Evolutionary conservation across 2,888 invertebrate species (phyloP).

Genomic region (Fragum fragum): DNA sequence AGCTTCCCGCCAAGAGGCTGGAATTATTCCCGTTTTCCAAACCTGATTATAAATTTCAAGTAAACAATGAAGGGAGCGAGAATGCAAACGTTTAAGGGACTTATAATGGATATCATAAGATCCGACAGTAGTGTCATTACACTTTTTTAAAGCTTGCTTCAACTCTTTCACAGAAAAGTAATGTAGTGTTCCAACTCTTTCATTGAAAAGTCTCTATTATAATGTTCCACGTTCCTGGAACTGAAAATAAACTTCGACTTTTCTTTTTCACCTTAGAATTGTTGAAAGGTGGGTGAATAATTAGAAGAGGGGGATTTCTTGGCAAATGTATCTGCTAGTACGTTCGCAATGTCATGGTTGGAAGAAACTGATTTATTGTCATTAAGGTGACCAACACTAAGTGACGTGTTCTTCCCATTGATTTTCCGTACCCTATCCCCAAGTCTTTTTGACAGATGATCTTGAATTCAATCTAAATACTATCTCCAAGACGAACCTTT

Average conservation of each 20-base stretch:
- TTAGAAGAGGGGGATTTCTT: background rate
- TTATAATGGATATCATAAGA: slow-evolving; percentile 46
- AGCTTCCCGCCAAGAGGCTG: slow-evolving; percentile 51
- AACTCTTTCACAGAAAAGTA: background rate
- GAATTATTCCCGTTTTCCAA: slow-evolving; percentile 49
- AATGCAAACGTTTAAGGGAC: slow-evolving; percentile 20
- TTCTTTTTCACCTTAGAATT: background rate
- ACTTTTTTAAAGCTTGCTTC: slow-evolving; percentile 1
- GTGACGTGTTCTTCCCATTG: background rate
- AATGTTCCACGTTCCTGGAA: background rate
- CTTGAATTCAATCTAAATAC: background rate
- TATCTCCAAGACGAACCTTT: slow-evolving; percentile 5
- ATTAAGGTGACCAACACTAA: background rate
- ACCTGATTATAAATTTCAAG: slow-evolving; percentile 50
- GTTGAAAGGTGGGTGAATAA: background rate
- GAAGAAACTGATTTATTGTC: background rate
- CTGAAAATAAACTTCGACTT: slow-evolving; percentile 15
- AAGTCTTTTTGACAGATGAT: background rate
- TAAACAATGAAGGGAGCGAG: background rate
- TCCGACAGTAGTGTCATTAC: slow-evolving; percentile 31
- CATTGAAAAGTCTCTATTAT: background rate
- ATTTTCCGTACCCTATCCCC: slow-evolving; percentile 3
- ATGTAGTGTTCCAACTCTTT: background rate
- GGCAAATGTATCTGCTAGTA: background rate
- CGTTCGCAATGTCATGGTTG: background rate